Conservation (phyloP, 2,113 vertebrate genomes). For the Dolichallabes microphthalmus region DNA sequence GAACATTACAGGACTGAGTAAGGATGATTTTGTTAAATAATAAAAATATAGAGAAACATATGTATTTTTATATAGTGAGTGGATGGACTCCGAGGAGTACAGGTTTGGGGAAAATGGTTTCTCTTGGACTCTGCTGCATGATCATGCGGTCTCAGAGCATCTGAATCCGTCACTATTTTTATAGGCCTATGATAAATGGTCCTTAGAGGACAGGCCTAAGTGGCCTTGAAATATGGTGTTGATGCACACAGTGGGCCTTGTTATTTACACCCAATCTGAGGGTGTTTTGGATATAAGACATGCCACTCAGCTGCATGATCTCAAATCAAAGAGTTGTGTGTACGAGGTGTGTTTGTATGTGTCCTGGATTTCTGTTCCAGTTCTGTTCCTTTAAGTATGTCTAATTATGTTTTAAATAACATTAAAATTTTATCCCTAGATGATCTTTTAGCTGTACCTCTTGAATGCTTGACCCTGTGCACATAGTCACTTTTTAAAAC, state of each 20-base stretch:
- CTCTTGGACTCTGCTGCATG: constrained; percentile 34
- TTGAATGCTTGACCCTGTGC: not conserved
- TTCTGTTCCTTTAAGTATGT: not conserved
- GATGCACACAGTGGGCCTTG: constrained; percentile 46
- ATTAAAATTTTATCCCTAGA: not conserved
- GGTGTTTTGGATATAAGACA: constrained; percentile 53
- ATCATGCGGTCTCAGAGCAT: constrained; percentile 35
- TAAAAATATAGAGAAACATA: constrained; percentile 41
- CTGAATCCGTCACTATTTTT: constrained; percentile 47
- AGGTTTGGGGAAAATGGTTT: constrained; percentile 31
- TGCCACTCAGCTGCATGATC: constrained; percentile 40
- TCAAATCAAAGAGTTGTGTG: constrained; percentile 38
- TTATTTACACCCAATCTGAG: constrained; percentile 50
- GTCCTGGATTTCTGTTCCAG: not conserved
- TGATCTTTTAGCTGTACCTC: not conserved
- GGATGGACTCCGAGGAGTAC: constrained; percentile 22
- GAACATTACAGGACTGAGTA: not conserved
- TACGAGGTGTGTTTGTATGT: constrained; percentile 22
- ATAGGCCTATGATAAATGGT: constrained; percentile 49
- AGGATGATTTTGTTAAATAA: constrained; percentile 25
- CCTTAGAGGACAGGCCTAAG: constrained; percentile 49
- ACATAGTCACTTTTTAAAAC: constrained; percentile 37
- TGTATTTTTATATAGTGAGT: constrained; percentile 10
- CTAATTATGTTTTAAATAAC: not conserved
- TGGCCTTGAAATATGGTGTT: constrained; percentile 52